Base-by-base conservation (phyloP, 2,797 vertebrate genomes). In the Pygocentrus nattereri region DNA sequence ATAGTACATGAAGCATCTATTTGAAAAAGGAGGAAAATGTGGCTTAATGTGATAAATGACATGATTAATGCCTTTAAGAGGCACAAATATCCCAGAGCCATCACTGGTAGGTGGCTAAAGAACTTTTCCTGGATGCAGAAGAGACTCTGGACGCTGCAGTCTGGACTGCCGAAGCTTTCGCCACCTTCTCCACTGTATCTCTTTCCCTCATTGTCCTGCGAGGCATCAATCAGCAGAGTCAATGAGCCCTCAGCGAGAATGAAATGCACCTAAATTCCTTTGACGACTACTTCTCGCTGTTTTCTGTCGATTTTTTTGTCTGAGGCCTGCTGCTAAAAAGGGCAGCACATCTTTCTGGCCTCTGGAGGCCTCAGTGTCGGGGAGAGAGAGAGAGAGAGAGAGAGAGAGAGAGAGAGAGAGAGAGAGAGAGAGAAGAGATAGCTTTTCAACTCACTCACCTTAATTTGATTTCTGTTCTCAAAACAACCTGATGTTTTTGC, bases 381-480 rank as follows among this genome's bases (percentile, higher is more conserved):
- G 21, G 34, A n/a, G 31, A 8, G 19, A n/a, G 19, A n/a, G 64
- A 67, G 31, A 41, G 31, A 62, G 88, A 87, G 75, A 19, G 61
- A 76, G 62, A 88, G 83, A 84, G 82, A 78, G 70, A 54, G 78
- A 87, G 62, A 58, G 44, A 76, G 18, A 59, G 44, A 64, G 10
- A 23, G 27, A 19, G 19, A 21, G 13, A 25, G 6, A 30, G 12
- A 49, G 49, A 11, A 49, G 30, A 34, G 49, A 19, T 3, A 41
- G 31, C 18, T 52, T 68, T 68, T 62, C 49, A 38, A 67, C n/a
- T 19, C 44, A 76, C 18, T n/a, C 41, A 76, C 61, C 61, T 67
- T 77, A 23, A 58, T 58, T 58, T 58, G n/a, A 58, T 58, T 58
- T 58, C 56, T 58, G 21, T 15, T 25, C 56, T 58, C 56, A 23